Evolutionary conservation across 2,888 invertebrate genomes (phyloP).

Genomic region (Xanthostigma xanthostigma): DNA sequence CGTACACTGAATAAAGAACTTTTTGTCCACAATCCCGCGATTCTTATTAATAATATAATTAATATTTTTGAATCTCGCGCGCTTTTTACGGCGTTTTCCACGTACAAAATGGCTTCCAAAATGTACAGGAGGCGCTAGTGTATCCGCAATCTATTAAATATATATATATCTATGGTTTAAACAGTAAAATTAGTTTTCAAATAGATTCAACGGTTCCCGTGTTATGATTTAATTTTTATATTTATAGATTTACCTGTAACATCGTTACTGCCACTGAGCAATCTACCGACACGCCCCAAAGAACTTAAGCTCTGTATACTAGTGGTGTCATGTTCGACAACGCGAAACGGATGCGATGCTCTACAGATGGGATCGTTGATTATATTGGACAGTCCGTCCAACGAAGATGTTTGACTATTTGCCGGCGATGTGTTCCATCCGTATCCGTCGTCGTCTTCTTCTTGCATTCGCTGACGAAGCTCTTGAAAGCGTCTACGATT

Average conservation of each 20-base stretch:
- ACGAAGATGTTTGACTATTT: slow-evolving; percentile 61
- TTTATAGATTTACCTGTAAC: slow-evolving; percentile 32
- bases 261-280: slow-evolving; percentile 54
- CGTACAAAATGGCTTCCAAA: too few relatives aligned
- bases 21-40: too few relatives aligned
- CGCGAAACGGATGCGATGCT: slow-evolving; percentile 62
- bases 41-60: too few relatives aligned
- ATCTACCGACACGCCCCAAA: slow-evolving; percentile 65
- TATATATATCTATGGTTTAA: too few relatives aligned
- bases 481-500: slow-evolving; percentile 63
- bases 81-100: too few relatives aligned
- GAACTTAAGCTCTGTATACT: slow-evolving; percentile 83
- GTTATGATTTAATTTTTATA: too few relatives aligned
- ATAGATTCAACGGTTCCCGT: too few relatives aligned
- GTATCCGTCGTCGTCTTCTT: slow-evolving; percentile 63
- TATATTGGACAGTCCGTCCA: slow-evolving; percentile 50
- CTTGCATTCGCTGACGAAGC: slow-evolving; percentile 71
- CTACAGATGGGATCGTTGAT: slow-evolving; percentile 22
- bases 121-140: too few relatives aligned
- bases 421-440: slow-evolving; percentile 51
- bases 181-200: too few relatives aligned
- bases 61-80: too few relatives aligned
- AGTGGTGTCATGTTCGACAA: slow-evolving; percentile 76
- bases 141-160: too few relatives aligned
- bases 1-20: too few relatives aligned